These are phyloP conservation scores for Orchesella flavescens DNA, from an alignment of 2,888 invertebrate genomes.

Conservation along the genomic window DNA sequence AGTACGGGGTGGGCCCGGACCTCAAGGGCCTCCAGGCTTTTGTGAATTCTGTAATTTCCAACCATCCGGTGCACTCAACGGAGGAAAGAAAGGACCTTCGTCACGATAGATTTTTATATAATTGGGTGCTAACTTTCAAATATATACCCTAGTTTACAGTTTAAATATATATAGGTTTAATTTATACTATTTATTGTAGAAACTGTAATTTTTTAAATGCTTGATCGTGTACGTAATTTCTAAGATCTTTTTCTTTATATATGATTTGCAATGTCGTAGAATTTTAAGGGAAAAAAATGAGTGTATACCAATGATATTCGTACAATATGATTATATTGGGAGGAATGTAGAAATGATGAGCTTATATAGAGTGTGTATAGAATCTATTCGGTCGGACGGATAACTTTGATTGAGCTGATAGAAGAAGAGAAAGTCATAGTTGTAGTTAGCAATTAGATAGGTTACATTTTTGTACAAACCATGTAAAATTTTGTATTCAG, in stretches of 20 bases:
- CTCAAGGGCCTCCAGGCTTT: slow-evolving; percentile 77
- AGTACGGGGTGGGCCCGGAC: slow-evolving; percentile 78
- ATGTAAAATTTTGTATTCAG: slow-evolving; percentile 24
- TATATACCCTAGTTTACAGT: background rate
- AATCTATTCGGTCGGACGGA: background rate
- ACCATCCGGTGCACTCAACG: slow-evolving; percentile 76
- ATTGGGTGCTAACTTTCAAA: slow-evolving; percentile 51
- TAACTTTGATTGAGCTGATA: slow-evolving; percentile 9
- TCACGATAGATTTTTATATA: slow-evolving; percentile 26
- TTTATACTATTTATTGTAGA: slow-evolving; percentile 37
- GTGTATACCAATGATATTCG: slow-evolving; percentile 60
- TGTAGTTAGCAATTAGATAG: no score
- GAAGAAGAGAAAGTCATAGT: slow-evolving; percentile 10
- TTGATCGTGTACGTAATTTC: background rate
- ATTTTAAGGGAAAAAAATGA: slow-evolving; percentile 3
- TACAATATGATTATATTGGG: slow-evolving; percentile 25
- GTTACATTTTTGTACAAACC: slow-evolving; percentile 43
- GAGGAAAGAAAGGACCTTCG: slow-evolving; percentile 79
- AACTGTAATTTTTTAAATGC: background rate
- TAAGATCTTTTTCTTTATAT: background rate
- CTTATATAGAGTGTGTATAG: background rate
- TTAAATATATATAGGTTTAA: slow-evolving; percentile 22
- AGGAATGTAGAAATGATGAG: slow-evolving; percentile 1
- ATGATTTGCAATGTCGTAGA: background rate
- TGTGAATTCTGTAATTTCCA: slow-evolving; percentile 80